Conservation (phyloP, 1,140 invertebrate species). For the Melitaea cinxia region DNA sequence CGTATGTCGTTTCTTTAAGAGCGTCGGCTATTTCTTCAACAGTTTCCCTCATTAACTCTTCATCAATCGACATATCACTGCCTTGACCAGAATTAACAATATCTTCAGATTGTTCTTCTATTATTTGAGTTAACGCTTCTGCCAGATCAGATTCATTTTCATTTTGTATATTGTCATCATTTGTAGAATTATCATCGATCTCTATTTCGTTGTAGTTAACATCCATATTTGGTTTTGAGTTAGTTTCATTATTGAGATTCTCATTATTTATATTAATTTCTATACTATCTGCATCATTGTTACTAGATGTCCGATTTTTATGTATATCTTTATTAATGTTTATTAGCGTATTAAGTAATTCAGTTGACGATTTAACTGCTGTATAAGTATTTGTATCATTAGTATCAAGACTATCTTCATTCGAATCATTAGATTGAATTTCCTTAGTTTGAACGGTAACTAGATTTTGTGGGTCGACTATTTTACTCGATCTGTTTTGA, state of each 20-base stretch:
- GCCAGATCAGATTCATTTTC: conserved; percentile 49
- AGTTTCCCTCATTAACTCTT: conserved; percentile 60
- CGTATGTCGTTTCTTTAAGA: conserved; percentile 24
- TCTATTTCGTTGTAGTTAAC: neutral
- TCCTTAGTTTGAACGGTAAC: conserved; percentile 1
- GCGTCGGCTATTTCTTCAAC: conserved; percentile 59
- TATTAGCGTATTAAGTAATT: conserved; percentile 52
- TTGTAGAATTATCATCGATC: neutral
- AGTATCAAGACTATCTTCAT: neutral
- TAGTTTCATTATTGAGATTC: neutral
- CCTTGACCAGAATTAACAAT: conserved; percentile 22
- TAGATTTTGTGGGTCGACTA: neutral
- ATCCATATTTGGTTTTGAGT: neutral
- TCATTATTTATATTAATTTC: neutral
- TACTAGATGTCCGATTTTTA: neutral
- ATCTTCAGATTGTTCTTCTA: conserved; percentile 40
- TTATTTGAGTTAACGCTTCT: conserved; percentile 57
- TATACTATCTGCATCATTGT: neutral
- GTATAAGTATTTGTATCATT: conserved; percentile 30
- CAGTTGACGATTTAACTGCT: conserved; percentile 57
- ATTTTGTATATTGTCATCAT: conserved; percentile 9
- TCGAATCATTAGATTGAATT: conserved; percentile 8
- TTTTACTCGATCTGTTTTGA: neutral
- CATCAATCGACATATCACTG: conserved; percentile 47
- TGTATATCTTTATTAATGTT: conserved; percentile 5